Percentiles rank a stretch among this genome's conserved stretches.
phyloP scores from a whole-genome alignment of 2,113 vertebrate genomes.

The Merops nubicus region DNA sequence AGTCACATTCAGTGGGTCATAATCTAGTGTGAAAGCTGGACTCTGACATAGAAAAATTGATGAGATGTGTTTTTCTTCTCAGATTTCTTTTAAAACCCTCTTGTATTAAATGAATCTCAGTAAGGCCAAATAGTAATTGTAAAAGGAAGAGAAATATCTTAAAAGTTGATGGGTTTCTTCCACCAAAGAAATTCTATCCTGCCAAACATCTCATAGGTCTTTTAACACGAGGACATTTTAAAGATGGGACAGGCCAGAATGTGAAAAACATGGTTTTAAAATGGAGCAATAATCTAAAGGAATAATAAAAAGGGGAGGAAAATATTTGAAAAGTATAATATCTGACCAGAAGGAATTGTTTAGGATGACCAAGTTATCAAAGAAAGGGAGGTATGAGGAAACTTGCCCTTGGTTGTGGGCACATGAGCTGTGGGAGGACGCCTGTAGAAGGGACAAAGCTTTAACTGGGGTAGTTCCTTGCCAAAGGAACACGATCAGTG shows the following conservation, averaged over 20 bases:
- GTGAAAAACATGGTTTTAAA: not conserved
- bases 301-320: not conserved
- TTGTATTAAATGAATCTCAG: not conserved
- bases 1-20: not conserved
- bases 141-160: not conserved
- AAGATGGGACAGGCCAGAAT: not conserved
- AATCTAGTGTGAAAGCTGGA: not conserved
- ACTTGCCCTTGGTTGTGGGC: rapidly evolving
- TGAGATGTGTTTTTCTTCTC: not conserved
- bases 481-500: rapidly evolving
- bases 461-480: not conserved
- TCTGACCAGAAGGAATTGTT: not conserved
- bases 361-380: not conserved
- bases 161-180: not conserved
- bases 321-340: not conserved
- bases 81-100: not conserved
- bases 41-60: not conserved
- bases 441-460: not conserved
- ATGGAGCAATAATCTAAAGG: not conserved
- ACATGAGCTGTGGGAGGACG: not conserved
- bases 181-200: not conserved
- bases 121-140: not conserved
- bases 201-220: not conserved
- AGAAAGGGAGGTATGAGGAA: not conserved
- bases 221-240: not conserved